Evolutionary conservation across 2,113 vertebrate genomes (phyloP).

Genomic region (Damaliscus lunatus): DNA sequence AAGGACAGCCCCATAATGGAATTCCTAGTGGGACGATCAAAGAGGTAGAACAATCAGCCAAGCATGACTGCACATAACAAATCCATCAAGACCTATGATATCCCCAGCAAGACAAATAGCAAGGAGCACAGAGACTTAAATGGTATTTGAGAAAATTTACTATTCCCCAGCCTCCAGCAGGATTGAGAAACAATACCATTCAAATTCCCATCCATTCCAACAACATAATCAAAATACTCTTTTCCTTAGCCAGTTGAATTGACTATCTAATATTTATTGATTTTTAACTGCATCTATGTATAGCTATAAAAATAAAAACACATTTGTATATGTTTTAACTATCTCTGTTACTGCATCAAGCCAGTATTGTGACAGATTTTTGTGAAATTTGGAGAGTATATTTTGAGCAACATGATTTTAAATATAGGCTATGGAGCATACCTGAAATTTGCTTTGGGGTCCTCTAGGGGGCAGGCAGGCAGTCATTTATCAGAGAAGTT

Average conservation of each 20-base stretch:
- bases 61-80: slow-evolving; percentile 57
- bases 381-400: background rate
- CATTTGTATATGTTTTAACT: background rate
- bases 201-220: slow-evolving; percentile 50
- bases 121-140: slow-evolving; percentile 40
- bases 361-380: background rate
- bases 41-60: slow-evolving; percentile 33
- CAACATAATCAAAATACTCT: slow-evolving; percentile 51
- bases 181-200: slow-evolving; percentile 46
- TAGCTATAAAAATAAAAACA: slow-evolving; percentile 38
- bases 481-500: slow-evolving; percentile 19
- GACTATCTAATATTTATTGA: slow-evolving; percentile 41
- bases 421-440: background rate
- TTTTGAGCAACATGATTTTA: slow-evolving; percentile 23
- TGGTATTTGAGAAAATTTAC: slow-evolving; percentile 62
- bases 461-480: background rate
- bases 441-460: slow-evolving; percentile 37
- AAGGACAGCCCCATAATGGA: background rate
- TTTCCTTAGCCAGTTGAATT: slow-evolving; percentile 21
- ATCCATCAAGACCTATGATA: slow-evolving; percentile 60
- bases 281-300: background rate
- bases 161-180: slow-evolving; percentile 15
- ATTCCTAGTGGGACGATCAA: slow-evolving; percentile 53
- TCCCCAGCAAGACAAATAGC: slow-evolving; percentile 49
- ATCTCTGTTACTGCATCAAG: background rate